These are phyloP conservation scores for Agrochola lota DNA, from an alignment of 2,888 invertebrate species.

Conservation along the genomic window DNA sequence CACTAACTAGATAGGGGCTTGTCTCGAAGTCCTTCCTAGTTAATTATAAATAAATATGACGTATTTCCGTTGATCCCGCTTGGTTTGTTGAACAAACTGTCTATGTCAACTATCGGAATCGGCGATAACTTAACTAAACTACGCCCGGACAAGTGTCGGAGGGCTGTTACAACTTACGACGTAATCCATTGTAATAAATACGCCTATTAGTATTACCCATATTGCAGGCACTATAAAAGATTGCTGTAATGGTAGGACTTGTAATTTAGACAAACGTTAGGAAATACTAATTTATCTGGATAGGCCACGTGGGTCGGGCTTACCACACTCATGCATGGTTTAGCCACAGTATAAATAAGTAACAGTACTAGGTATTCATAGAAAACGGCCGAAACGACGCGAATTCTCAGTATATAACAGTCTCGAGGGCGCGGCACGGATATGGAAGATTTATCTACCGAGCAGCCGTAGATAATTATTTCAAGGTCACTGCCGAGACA, in stretches of 20 bases:
- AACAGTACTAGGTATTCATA: no score
- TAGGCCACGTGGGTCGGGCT: neutral
- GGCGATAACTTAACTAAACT: constrained; percentile 22
- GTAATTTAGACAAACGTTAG: constrained; percentile 32
- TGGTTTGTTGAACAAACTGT: constrained; percentile 42
- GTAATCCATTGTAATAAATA: constrained; percentile 52
- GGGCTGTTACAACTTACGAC: constrained; percentile 34
- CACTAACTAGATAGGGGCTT: constrained; percentile 75
- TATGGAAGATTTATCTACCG: no score
- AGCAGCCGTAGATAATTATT: no score
- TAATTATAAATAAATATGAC: constrained; percentile 64
- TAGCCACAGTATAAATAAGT: no score
- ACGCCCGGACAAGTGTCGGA: constrained; percentile 19
- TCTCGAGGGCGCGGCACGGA: no score
- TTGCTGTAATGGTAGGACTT: constrained; percentile 26
- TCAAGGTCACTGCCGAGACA: no score
- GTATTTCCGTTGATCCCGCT: constrained; percentile 37
- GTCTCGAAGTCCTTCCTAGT: constrained; percentile 60
- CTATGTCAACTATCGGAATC: constrained; percentile 53
- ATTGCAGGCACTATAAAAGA: constrained; percentile 47
- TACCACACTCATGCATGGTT: neutral
- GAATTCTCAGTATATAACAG: no score
- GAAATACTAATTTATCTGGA: constrained; percentile 18
- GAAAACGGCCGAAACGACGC: no score
- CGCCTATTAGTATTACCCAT: constrained; percentile 28